Evolutionary conservation across 2,797 vertebrate species (phyloP), one percentile per base, ranked within the genome.

Genomic region (Eidolon dupreanum): DNA sequence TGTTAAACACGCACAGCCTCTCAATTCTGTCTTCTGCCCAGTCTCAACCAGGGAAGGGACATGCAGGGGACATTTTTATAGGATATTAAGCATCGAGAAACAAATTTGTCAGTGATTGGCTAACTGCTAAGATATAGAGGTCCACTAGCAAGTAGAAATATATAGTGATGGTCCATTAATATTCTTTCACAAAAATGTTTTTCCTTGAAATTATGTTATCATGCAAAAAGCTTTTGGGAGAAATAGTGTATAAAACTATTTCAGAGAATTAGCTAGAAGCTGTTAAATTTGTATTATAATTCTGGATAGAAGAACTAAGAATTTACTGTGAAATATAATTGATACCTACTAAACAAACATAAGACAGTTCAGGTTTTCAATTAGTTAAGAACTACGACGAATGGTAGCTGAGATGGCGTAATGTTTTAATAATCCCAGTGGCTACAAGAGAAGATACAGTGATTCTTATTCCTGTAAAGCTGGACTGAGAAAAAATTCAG

Each of bases 301-400:
- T 95, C 43, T 77, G 63, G 28, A 36, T 59, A 94, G 49, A 93
- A 84, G 53, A 82, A 66, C 41, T 74, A 81, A 95, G 59, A 96
- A 88, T 74, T 91, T 36, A n/a, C 57, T 79, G 31, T 88, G 36
- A 88, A 46, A 74, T 70, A 49, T 22, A 88, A 84, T 43, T 66
- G 20, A 19, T 55, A 87, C 46, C 55, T 68, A 71, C 31, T 75
- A 74, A 88, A 51, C n/a, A 22, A 88, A 61, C 43, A 19, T 75
- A 51, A 73, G 49, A 61, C 16, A 73, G 71, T 65, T 97, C n/a
- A 92, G 22, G 55, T 33, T 88, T 88, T 51, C 93, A 28, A 49
- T 61, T 77, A 91, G 15, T 68, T 57, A 85, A 93, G 49, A 73
- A 43, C 36, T 43, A 1, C 71, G 68, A 71, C 38, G 43, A 82